Evolutionary conservation across 2,797 vertebrate species (phyloP).

Genomic region (Scolopax rusticola): DNA sequence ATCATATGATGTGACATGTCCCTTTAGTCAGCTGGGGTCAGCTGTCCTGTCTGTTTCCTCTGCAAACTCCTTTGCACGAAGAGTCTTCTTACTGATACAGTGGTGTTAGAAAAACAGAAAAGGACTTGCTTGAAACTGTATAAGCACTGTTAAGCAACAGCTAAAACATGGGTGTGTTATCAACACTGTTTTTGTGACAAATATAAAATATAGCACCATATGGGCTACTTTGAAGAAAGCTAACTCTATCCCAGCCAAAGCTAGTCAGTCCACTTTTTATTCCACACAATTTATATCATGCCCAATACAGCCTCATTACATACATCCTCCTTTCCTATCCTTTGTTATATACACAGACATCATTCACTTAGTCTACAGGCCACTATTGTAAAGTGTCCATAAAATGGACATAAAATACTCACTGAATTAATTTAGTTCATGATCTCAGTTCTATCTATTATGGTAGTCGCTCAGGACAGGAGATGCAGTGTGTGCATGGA

Average conservation of each 20-base stretch:
- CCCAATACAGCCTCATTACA: not conserved
- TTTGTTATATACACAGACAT: not conserved
- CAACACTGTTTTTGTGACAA: not conserved
- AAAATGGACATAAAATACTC: not conserved
- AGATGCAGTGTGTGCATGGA: not conserved
- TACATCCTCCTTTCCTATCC: not conserved
- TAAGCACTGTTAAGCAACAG: not conserved
- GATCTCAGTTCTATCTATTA: not conserved
- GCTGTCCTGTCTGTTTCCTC: rapidly evolving
- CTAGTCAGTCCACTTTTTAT: not conserved
- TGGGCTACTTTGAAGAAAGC: not conserved
- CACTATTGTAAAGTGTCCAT: not conserved
- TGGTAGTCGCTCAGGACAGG: not conserved
- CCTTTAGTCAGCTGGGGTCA: not conserved
- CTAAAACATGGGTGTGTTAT: not conserved
- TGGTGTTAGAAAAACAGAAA: not conserved
- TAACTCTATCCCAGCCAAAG: not conserved
- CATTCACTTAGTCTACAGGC: not conserved
- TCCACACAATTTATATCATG: not conserved
- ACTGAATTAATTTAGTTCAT: not conserved
- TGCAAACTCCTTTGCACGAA: rapidly evolving
- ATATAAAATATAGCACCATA: not conserved
- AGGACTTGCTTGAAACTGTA: not conserved
- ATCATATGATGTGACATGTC: not conserved
- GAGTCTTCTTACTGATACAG: rapidly evolving